Conservation (phyloP, 2,888 invertebrate species). For the Pemphredon lugubris region DNA sequence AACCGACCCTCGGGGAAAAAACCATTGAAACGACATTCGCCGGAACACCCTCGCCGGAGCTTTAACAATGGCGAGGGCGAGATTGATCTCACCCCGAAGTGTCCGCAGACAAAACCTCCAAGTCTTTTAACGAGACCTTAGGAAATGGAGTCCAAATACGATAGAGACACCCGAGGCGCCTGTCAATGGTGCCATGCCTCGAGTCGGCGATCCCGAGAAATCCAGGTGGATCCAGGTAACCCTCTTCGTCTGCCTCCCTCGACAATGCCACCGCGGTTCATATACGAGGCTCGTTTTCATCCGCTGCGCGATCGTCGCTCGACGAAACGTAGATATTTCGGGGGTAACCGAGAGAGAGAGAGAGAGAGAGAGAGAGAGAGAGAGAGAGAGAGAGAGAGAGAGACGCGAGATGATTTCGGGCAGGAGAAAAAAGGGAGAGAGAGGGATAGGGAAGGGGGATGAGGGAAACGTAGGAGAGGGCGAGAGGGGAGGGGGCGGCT, state of each 20-base stretch:
- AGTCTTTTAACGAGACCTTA: slow-evolving; percentile 51
- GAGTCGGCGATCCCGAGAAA: slow-evolving; percentile 16
- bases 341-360: slow-evolving; percentile 19
- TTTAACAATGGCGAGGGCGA: slow-evolving; percentile 54
- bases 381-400: slow-evolving; percentile 2
- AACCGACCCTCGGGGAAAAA: slow-evolving; percentile 22
- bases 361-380: slow-evolving; percentile 1
- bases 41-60: slow-evolving; percentile 35
- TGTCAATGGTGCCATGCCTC: not conserved
- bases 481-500: slow-evolving; percentile 16
- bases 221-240: slow-evolving; percentile 42
- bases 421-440: slow-evolving; percentile 20
- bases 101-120: slow-evolving; percentile 54
- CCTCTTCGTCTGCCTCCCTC: slow-evolving; percentile 15
- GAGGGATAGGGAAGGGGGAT: slow-evolving; percentile 4
- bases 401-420: slow-evolving; percentile 33
- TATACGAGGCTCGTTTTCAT: slow-evolving; percentile 41
- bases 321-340: slow-evolving; percentile 43
- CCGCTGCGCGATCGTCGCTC: slow-evolving; percentile 16
- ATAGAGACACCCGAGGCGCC: slow-evolving; percentile 16
- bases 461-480: slow-evolving; percentile 1
- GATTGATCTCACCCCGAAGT: slow-evolving; percentile 49
- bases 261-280: slow-evolving; percentile 26
- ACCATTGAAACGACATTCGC: slow-evolving; percentile 40
- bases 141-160: slow-evolving; percentile 35